phyloP scores from a whole-genome alignment of 2,113 vertebrate genomes.

The Xiphorhynchus elegans region DNA sequence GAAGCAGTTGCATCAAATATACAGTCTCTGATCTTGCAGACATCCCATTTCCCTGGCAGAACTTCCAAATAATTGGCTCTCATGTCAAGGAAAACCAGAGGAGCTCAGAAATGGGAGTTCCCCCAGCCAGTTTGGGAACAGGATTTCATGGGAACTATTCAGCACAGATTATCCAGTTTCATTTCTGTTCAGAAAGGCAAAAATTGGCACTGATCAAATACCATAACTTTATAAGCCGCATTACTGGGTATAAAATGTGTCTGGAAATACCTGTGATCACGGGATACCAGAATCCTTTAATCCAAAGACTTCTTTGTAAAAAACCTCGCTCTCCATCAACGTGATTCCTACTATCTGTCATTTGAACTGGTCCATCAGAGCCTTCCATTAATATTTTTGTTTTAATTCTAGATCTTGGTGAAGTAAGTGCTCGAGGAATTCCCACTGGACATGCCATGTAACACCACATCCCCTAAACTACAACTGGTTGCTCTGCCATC shows the following conservation, averaged over 20 bases:
- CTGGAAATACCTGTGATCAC: not conserved
- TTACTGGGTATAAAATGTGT: not conserved
- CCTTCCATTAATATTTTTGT: not conserved
- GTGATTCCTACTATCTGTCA: fast-evolving
- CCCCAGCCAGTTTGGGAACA: not conserved
- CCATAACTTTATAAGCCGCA: not conserved
- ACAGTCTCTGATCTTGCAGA: not conserved
- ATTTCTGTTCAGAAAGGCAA: not conserved
- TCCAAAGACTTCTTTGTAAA: not conserved
- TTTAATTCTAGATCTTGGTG: not conserved
- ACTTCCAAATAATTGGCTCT: slow-evolving; percentile 19
- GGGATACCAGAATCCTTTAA: not conserved
- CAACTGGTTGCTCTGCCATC: not conserved
- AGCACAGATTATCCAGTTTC: not conserved
- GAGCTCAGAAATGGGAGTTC: not conserved
- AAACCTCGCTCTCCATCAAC: not conserved
- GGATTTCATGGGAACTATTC: not conserved
- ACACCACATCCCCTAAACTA: not conserved
- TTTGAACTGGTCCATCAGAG: not conserved
- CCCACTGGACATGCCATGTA: not conserved
- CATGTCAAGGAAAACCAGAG: not conserved
- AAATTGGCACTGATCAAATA: not conserved
- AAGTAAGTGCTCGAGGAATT: not conserved
- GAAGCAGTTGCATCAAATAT: slow-evolving; percentile 27
- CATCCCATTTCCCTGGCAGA: not conserved